phyloP scores from a whole-genome alignment of 1,140 invertebrate species.

The Oncopodura yosiiana region DNA sequence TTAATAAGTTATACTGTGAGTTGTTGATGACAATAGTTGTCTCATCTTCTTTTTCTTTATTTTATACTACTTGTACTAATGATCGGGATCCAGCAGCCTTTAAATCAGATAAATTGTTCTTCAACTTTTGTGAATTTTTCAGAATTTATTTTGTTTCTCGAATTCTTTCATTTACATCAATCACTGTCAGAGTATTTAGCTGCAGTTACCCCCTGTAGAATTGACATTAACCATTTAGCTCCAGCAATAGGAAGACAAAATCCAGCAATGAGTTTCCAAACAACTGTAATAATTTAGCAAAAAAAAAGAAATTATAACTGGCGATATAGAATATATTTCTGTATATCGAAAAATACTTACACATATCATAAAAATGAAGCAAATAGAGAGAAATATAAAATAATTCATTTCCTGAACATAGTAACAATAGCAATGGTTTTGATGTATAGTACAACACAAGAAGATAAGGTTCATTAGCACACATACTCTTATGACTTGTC shows the following conservation, averaged over 20 bases:
- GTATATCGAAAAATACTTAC: no score
- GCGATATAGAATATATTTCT: no score
- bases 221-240: slow-evolving; percentile 71
- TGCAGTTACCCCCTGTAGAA: slow-evolving; percentile 77
- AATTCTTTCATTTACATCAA: no score
- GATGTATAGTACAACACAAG: slow-evolving; percentile 89
- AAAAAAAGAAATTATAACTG: no score
- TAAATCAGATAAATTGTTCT: no score
- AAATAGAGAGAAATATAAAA: slow-evolving; percentile 89
- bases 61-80: no score
- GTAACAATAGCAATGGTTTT: slow-evolving; percentile 73
- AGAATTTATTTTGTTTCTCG: no score
- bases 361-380: slow-evolving; percentile 56
- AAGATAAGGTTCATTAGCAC: slow-evolving; percentile 78
- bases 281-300: slow-evolving; percentile 12
- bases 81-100: no score
- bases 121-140: no score
- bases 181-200: slow-evolving; percentile 68
- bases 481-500: slow-evolving; percentile 81
- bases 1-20: no score
- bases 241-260: slow-evolving; percentile 69
- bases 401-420: slow-evolving; percentile 92
- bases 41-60: no score
- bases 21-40: no score
- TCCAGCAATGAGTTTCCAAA: slow-evolving; percentile 50